phyloP scores from a whole-genome alignment of 2,797 vertebrate genomes.

The Sebastes oblongus region DNA sequence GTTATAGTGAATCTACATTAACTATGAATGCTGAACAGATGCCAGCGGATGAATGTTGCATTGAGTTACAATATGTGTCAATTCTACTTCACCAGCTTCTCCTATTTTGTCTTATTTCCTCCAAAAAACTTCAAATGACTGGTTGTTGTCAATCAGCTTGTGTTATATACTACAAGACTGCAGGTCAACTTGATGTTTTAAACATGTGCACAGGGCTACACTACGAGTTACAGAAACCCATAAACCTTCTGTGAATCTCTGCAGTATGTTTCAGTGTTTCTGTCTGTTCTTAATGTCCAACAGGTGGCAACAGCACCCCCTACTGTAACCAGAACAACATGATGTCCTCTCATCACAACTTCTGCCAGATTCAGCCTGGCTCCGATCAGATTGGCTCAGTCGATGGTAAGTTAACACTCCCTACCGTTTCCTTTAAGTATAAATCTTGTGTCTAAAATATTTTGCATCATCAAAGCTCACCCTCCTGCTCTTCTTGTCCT shows the following conservation, averaged over 20 bases:
- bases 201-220: not conserved
- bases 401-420: slow-evolving; percentile 82
- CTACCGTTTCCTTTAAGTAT: rapidly evolving
- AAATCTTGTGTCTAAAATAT: not conserved
- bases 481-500: not conserved
- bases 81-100: not conserved
- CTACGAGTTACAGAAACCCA: not conserved
- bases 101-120: rapidly evolving
- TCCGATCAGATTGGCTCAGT: slow-evolving; percentile 80
- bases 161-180: not conserved
- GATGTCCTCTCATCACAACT: slow-evolving; percentile 85
- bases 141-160: not conserved
- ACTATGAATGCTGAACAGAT: not conserved
- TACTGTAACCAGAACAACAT: slow-evolving; percentile 89
- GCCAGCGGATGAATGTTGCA: not conserved
- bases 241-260: not conserved
- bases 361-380: slow-evolving; percentile 78
- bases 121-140: not conserved
- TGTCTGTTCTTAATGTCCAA: slow-evolving; percentile 12
- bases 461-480: not conserved
- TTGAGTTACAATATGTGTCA: not conserved
- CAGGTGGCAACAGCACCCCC: slow-evolving; percentile 85
- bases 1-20: not conserved
- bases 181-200: not conserved
- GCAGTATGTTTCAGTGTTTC: not conserved